phyloP scores from a whole-genome alignment of 2,113 vertebrate genomes.

The Platichthys stellatus region DNA sequence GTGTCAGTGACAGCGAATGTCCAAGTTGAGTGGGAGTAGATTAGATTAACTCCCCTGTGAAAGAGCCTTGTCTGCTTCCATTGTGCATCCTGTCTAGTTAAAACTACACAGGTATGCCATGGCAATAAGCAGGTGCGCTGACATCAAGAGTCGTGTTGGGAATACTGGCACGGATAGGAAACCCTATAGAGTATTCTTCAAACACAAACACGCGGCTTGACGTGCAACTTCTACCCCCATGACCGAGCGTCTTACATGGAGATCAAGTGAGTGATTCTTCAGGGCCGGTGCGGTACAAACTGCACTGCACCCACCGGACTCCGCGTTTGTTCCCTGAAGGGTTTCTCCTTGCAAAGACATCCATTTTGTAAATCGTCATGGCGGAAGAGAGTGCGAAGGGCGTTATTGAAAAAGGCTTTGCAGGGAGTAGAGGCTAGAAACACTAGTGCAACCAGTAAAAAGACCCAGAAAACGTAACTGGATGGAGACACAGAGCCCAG shows the following conservation, averaged over 20 bases:
- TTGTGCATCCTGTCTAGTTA: conserved; percentile 76
- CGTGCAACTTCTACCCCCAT: neutral
- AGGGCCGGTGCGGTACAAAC: conserved; percentile 11
- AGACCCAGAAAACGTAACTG: conserved; percentile 39
- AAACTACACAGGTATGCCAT: conserved; percentile 62
- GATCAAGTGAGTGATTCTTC: conserved; percentile 39
- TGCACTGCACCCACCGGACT: conserved; percentile 4
- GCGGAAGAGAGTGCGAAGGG: conserved; percentile 31
- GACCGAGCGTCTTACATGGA: conserved; percentile 15
- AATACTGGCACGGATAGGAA: conserved; percentile 62
- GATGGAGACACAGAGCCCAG: conserved; percentile 44
- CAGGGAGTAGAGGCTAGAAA: conserved; percentile 20
- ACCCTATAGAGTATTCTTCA: conserved; percentile 59
- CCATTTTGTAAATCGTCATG: conserved; percentile 61
- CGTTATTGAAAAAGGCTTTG: conserved; percentile 31
- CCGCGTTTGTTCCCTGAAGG: conserved; percentile 19
- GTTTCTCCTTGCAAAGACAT: conserved; percentile 26
- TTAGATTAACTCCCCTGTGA: conserved; percentile 79
- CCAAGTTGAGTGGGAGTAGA: conserved; percentile 73
- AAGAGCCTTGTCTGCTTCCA: conserved; percentile 75
- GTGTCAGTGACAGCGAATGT: conserved; percentile 74
- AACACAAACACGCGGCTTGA: conserved; percentile 59
- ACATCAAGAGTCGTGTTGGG: conserved; percentile 64
- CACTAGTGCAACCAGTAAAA: conserved; percentile 31
- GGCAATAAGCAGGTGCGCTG: conserved; percentile 71